Conservation (phyloP, 1,140 invertebrate species). For the Maconellicoccus hirsutus region DNA sequence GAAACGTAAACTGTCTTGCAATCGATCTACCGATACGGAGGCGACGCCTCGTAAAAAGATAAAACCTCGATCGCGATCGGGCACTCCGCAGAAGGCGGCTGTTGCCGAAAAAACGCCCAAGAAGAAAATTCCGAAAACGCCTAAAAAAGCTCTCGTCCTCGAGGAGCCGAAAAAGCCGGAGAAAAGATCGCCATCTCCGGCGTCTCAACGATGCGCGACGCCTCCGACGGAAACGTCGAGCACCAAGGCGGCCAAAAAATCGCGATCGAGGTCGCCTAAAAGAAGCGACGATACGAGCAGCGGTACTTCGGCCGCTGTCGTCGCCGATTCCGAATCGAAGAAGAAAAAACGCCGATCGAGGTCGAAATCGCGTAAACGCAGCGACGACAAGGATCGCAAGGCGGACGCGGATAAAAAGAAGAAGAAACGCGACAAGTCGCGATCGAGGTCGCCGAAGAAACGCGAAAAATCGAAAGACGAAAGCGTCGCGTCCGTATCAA, state of each 20-base stretch:
- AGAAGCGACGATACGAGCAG: neutral
- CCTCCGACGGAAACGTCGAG: neutral
- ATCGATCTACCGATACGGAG: neutral
- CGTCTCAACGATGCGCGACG: neutral
- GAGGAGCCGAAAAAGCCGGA: neutral
- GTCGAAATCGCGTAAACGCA: neutral
- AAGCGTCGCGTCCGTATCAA: no score
- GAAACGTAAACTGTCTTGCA: neutral
- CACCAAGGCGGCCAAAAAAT: neutral
- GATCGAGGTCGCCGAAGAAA: neutral
- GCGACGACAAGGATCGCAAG: neutral
- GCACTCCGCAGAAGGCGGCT: neutral
- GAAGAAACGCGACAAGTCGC: neutral
- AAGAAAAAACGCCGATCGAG: neutral
- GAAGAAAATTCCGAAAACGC: neutral
- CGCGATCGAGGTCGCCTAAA: neutral
- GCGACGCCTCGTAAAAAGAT: neutral
- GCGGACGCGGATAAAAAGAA: neutral
- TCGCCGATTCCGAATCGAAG: no score
- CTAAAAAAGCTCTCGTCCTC: neutral
- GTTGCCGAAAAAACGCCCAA: neutral
- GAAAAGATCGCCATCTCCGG: neutral
- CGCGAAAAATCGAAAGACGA: neutral
- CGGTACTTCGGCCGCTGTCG: no score
- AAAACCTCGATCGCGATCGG: neutral